These are phyloP conservation scores for Batillaria attramentaria DNA, from an alignment of 1,140 invertebrate genomes.

Conservation along the genomic window DNA sequence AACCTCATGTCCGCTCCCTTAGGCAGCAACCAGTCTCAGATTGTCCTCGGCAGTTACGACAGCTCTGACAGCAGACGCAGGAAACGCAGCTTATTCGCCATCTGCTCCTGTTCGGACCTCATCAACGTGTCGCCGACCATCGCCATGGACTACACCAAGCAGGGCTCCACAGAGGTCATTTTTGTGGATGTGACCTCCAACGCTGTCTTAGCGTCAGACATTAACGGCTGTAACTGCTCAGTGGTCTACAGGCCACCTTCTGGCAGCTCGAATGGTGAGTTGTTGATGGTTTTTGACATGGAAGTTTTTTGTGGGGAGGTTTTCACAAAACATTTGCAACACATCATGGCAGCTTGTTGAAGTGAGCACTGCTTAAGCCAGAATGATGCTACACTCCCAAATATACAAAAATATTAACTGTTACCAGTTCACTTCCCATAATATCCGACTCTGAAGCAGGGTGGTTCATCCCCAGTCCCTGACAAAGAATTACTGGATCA, in stretches of 20 bases:
- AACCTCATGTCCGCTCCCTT: slow-evolving; percentile 28
- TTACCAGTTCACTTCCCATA: too few relatives aligned
- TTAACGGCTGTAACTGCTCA: slow-evolving; percentile 80
- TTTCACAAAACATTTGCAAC: too few relatives aligned
- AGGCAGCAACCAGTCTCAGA: background rate
- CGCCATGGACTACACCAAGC: slow-evolving; percentile 76
- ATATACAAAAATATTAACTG: too few relatives aligned
- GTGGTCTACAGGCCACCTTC: slow-evolving; percentile 73
- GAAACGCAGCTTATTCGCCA: background rate
- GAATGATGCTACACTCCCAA: too few relatives aligned
- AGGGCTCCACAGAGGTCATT: slow-evolving; percentile 76
- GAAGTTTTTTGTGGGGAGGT: too few relatives aligned
- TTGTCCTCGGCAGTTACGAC: slow-evolving; percentile 8
- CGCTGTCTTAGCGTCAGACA: slow-evolving; percentile 79
- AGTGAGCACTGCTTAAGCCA: too few relatives aligned
- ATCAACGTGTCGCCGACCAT: slow-evolving; percentile 44
- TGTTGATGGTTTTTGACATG: background rate
- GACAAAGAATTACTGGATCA: too few relatives aligned
- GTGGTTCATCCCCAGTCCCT: too few relatives aligned
- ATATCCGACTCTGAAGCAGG: too few relatives aligned
- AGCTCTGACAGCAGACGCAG: background rate
- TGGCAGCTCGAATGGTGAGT: background rate
- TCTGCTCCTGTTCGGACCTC: slow-evolving; percentile 26
- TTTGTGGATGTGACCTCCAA: slow-evolving; percentile 78
- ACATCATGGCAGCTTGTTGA: too few relatives aligned